phyloP scores from a whole-genome alignment of 2,113 vertebrate genomes.

The Ginglymostoma cirratum region DNA sequence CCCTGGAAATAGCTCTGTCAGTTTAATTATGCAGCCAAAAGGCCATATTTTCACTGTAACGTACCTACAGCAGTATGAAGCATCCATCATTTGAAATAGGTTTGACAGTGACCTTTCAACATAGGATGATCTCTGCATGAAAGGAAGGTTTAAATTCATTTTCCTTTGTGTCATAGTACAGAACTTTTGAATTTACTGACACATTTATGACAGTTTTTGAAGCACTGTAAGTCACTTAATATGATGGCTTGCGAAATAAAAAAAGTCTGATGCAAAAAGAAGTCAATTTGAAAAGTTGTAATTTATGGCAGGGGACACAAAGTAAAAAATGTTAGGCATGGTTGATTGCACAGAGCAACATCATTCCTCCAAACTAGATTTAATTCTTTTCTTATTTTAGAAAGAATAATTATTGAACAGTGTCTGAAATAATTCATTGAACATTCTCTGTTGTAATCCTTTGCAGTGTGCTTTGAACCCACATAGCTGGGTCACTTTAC shows the following conservation, averaged over 20 bases:
- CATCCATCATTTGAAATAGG: background rate
- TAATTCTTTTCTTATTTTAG: background rate
- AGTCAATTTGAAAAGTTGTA: background rate
- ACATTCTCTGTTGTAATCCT: background rate
- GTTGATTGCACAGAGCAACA: background rate
- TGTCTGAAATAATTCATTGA: background rate
- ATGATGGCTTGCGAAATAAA: background rate
- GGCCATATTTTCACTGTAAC: background rate
- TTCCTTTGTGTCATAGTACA: background rate
- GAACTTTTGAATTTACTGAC: background rate
- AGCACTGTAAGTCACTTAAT: background rate
- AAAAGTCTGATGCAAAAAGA: background rate
- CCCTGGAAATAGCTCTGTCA: background rate
- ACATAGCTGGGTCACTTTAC: background rate
- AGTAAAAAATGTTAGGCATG: background rate
- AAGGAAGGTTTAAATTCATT: slow-evolving; percentile 7
- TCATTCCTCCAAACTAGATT: background rate
- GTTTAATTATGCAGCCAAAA: background rate
- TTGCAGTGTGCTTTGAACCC: background rate
- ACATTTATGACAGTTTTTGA: background rate
- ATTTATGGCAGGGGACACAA: background rate
- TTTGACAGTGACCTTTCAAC: background rate
- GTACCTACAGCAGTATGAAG: background rate
- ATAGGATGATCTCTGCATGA: background rate
- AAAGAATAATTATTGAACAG: background rate